Base-by-base conservation (phyloP, 2,797 vertebrate species). In the Crax fasciolata region DNA sequence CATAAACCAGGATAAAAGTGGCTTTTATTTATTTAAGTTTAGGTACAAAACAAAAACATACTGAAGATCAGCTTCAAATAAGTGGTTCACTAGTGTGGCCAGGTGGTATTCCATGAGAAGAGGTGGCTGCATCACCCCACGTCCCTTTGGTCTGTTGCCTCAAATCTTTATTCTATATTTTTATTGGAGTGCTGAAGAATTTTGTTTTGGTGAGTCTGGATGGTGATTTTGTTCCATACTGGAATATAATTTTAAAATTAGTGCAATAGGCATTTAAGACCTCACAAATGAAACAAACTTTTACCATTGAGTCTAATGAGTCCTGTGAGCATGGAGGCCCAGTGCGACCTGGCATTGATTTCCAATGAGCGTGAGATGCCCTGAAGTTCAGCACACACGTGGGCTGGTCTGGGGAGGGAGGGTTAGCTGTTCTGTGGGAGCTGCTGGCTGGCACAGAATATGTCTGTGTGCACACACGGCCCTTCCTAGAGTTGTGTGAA, bases 181-280 rank as follows among this genome's bases (percentile, higher is more conserved):
- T 72, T 51, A 38, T 76, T 32, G n/a, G 39, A 90, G 13, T 81
- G 44, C 55, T 88, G 59, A 89, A 85, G 44, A 68, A 21, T 43
- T 58, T 20, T 27, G 0, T 73, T 86, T 73, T 54, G 28, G 25
- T 80, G 57, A 87, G 12, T 6, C 2, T 70, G 41, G 27, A 8
- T 63, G 44, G 13, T 58, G 43, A 5, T 20, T 81, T 92, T 80
- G 77, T 63, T n/a, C 41, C 7, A 6, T 66, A 38, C 52, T 88
- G 57, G 52, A 73, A 63, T 41, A 28, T 54, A n/a, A 7, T 39
- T 68, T 89, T 75, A 21, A 13, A 67, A 79, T 43, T 27, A 51
- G 11, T 35, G 27, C 49, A 4, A 9, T 55, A n/a, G 51, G 14
- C 0, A 0, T 78, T 59, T 25, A 59, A 76, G 67, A 62, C 13